Evolutionary conservation across 2,888 invertebrate species (phyloP).

Genomic region (Drosophila meridiana): DNA sequence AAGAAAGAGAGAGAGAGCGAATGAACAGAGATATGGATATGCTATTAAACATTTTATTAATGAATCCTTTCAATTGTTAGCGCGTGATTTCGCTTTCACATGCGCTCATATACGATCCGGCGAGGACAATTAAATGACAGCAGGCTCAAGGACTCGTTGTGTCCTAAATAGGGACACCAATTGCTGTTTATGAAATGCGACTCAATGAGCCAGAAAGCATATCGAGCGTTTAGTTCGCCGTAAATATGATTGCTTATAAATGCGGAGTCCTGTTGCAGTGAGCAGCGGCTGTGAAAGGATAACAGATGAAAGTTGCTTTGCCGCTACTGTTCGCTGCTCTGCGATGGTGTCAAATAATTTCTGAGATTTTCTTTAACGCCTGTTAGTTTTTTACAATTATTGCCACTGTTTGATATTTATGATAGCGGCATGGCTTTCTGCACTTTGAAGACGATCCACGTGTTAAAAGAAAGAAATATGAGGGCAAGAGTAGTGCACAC

Average conservation of each 20-base stretch:
- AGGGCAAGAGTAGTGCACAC: not conserved
- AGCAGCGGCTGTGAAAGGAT: conserved; percentile 32
- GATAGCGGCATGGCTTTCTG: conserved; percentile 26
- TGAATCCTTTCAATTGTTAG: conserved; percentile 83
- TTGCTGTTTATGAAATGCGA: conserved; percentile 63
- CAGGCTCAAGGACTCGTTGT: conserved; percentile 36
- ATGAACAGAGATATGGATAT: conserved; percentile 50
- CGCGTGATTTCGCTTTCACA: conserved; percentile 80
- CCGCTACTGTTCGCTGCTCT: conserved; percentile 53
- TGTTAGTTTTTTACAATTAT: conserved; percentile 30
- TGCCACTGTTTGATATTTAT: conserved; percentile 50
- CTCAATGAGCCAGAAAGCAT: conserved; percentile 77
- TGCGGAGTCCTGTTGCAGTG: conserved; percentile 65
- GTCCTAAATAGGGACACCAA: conserved; percentile 48
- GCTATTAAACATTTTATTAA: conserved; percentile 83
- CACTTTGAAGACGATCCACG: conserved; percentile 39
- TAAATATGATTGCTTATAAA: conserved; percentile 76
- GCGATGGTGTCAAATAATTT: conserved; percentile 77
- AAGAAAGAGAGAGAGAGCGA: not conserved
- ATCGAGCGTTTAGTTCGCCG: conserved; percentile 35
- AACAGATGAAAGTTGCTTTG: conserved; percentile 68
- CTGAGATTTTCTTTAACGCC: conserved; percentile 59
- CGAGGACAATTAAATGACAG: conserved; percentile 79
- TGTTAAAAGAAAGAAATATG: conserved; percentile 14
- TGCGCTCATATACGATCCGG: conserved; percentile 26